Evolutionary conservation across 2,113 vertebrate species (phyloP).

Genomic region (Pituophis catenifer): DNA sequence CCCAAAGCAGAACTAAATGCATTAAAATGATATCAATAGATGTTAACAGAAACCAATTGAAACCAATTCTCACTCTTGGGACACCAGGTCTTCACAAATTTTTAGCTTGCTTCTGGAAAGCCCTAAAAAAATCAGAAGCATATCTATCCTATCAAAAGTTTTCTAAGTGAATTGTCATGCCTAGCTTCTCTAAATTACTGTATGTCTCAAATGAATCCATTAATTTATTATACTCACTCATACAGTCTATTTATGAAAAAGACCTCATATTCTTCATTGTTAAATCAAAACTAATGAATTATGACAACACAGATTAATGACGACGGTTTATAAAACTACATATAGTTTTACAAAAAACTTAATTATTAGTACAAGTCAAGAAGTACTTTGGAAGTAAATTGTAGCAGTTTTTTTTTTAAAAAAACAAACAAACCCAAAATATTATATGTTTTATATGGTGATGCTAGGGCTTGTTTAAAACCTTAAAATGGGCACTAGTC

Average conservation of each 20-base stretch:
- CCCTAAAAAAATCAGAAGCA: not conserved
- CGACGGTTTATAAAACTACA: not conserved
- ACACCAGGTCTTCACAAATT: not conserved
- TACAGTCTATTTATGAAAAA: constrained; percentile 29
- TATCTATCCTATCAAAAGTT: not conserved
- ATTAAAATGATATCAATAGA: not conserved
- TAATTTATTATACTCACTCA: constrained; percentile 9
- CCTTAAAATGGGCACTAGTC: not conserved
- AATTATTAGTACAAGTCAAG: not conserved
- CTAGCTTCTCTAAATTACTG: constrained; percentile 11
- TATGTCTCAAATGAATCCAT: constrained; percentile 16
- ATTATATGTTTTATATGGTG: not conserved
- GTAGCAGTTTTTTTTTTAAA: not conserved
- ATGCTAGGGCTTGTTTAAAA: not conserved
- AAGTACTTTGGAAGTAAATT: not conserved
- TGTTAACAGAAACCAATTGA: not conserved
- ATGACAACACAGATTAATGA: constrained; percentile 29
- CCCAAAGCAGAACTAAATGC: not conserved
- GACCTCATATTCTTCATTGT: constrained; percentile 31
- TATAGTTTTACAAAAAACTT: constrained; percentile 25
- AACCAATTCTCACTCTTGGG: not conserved
- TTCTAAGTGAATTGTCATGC: not conserved
- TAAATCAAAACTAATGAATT: constrained; percentile 49
- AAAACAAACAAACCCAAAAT: not conserved
- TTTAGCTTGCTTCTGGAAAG: not conserved